phyloP scores from a whole-genome alignment of 2,888 invertebrate genomes.

The Habroteleia sp. region DNA sequence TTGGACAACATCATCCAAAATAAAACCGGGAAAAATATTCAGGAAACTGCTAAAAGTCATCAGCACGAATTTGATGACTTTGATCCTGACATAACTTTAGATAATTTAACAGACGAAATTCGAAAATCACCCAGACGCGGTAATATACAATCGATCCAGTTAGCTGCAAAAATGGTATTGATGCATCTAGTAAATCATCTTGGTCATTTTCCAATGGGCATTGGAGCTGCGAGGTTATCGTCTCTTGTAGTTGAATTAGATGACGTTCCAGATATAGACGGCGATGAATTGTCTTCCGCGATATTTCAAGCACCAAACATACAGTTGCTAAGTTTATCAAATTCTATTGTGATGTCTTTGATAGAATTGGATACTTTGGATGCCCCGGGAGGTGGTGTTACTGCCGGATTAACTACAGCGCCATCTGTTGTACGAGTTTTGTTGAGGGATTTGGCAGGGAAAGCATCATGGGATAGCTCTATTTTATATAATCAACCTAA shows the following conservation, averaged over 20 bases:
- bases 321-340: conserved; percentile 91
- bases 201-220: conserved; percentile 96
- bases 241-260: conserved; percentile 96
- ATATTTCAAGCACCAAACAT: conserved; percentile 92
- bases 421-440: conserved; percentile 87
- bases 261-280: conserved; percentile 88
- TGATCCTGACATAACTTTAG: conserved; percentile 87
- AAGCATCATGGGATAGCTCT: conserved; percentile 97
- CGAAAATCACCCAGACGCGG: conserved; percentile 75
- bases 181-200: conserved; percentile 95
- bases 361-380: conserved; percentile 94
- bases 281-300: conserved; percentile 89
- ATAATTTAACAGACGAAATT: conserved; percentile 84
- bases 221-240: conserved; percentile 92
- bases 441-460: conserved; percentile 94
- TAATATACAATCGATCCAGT: conserved; percentile 82
- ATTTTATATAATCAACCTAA: conserved; percentile 90
- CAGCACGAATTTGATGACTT: conserved; percentile 83
- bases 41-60: conserved; percentile 67
- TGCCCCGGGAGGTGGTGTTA: conserved; percentile 89
- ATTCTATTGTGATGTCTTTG: conserved; percentile 91
- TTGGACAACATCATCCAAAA: conserved; percentile 78
- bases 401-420: conserved; percentile 80
- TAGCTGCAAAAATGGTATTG: conserved; percentile 86
- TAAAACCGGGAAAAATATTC: conserved; percentile 68